These are phyloP conservation scores for Seriola rivoliana DNA, from an alignment of 2,113 vertebrate genomes.

Conservation along the genomic window DNA sequence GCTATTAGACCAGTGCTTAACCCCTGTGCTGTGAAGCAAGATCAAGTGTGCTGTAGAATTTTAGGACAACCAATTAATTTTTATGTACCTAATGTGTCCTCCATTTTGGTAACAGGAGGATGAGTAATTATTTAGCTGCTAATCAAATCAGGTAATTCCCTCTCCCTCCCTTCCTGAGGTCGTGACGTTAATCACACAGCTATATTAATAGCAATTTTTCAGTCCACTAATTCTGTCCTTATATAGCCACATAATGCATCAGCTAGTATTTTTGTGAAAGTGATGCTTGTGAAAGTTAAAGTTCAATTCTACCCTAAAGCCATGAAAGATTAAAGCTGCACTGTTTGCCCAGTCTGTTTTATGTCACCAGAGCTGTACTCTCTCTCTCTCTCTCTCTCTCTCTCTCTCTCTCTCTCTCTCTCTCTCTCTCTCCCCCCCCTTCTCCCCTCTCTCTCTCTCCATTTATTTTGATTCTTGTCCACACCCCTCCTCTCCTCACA, in stretches of 20 bases:
- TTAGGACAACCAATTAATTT: background rate
- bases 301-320: background rate
- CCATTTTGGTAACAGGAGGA: background rate
- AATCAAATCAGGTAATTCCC: background rate
- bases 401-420: background rate
- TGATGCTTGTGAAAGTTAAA: background rate
- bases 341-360: too few relatives aligned
- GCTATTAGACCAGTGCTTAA: background rate
- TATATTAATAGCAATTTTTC: slow-evolving; percentile 3
- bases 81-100: background rate
- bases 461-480: background rate
- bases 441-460: too few relatives aligned
- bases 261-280: background rate
- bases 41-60: background rate
- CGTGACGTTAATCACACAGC: slow-evolving; percentile 9
- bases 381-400: background rate
- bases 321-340: background rate
- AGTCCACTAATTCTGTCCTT: background rate
- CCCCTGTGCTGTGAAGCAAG: background rate
- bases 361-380: too few relatives aligned
- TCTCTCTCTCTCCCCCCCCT: background rate
- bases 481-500: background rate
- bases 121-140: background rate
- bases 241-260: slow-evolving; percentile 3
- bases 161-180: background rate